These are phyloP conservation scores for Bellardia bayeri DNA, from an alignment of 2,888 invertebrate species.

Conservation along the genomic window DNA sequence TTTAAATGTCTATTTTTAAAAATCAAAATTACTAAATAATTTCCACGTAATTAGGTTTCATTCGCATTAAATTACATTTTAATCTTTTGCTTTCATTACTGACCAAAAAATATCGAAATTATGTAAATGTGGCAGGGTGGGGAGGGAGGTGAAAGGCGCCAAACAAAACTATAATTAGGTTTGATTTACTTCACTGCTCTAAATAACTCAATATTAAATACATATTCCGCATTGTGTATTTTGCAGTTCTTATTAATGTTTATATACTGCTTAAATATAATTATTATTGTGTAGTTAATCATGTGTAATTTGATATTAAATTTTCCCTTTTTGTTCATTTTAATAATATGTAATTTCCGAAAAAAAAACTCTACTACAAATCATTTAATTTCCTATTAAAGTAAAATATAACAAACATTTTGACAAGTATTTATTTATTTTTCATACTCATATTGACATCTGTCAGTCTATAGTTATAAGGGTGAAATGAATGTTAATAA, in stretches of 20 bases:
- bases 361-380: neutral
- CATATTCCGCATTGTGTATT: neutral
- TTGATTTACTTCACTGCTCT: neutral
- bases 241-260: neutral
- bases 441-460: neutral
- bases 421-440: neutral
- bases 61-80: conserved; percentile 12
- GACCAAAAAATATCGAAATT: neutral
- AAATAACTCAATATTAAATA: neutral
- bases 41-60: neutral
- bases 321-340: neutral
- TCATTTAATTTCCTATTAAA: neutral
- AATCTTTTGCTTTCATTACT: conserved; percentile 10
- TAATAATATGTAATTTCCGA: neutral
- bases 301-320: conserved; percentile 26
- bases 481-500: neutral
- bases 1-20: neutral
- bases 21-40: neutral
- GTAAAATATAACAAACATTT: neutral
- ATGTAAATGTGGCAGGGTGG: neutral
- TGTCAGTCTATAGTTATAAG: neutral
- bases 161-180: conserved; percentile 2
- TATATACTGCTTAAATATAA: neutral
- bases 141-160: neutral
- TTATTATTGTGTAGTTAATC: conserved; percentile 11